Conservation (phyloP, 1,140 invertebrate species). For the Macrotrachela quadricornifera region DNA sequence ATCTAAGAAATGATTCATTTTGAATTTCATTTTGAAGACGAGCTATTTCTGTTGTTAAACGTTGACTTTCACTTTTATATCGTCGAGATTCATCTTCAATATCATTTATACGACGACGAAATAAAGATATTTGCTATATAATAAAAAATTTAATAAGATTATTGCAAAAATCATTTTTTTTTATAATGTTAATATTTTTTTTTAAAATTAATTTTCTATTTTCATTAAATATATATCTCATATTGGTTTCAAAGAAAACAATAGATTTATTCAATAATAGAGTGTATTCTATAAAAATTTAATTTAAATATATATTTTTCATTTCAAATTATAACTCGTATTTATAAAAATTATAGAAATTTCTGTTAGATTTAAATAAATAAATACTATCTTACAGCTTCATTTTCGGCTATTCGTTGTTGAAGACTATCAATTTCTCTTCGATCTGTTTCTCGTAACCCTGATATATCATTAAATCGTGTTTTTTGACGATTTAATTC, state of each 20-base stretch:
- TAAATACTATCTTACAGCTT: constrained; percentile 14
- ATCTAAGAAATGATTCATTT: constrained; percentile 1
- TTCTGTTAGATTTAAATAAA: no score
- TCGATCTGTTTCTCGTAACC: constrained; percentile 23
- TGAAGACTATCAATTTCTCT: constrained; percentile 30
- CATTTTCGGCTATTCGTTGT: constrained; percentile 32
- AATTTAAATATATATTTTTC: no score
- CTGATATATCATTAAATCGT: constrained; percentile 25
- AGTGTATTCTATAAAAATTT: no score
- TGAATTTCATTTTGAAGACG: constrained; percentile 17
- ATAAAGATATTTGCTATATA: constrained; percentile 7
- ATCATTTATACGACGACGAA: constrained; percentile 29
- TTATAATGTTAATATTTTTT: neutral
- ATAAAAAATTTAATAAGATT: no score
- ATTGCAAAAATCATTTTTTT: neutral
- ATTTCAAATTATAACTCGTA: no score
- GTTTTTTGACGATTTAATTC: neutral
- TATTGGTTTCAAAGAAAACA: no score
- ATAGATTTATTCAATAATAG: no score
- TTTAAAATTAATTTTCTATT: neutral
- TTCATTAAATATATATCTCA: constrained; percentile 10
- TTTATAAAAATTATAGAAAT: no score
- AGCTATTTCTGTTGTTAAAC: constrained; percentile 29
- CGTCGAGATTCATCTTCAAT: constrained; percentile 31
- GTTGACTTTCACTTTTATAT: constrained; percentile 26